These are phyloP conservation scores for Brachylomia viminalis DNA, from an alignment of 2,888 invertebrate species.

Conservation along the genomic window DNA sequence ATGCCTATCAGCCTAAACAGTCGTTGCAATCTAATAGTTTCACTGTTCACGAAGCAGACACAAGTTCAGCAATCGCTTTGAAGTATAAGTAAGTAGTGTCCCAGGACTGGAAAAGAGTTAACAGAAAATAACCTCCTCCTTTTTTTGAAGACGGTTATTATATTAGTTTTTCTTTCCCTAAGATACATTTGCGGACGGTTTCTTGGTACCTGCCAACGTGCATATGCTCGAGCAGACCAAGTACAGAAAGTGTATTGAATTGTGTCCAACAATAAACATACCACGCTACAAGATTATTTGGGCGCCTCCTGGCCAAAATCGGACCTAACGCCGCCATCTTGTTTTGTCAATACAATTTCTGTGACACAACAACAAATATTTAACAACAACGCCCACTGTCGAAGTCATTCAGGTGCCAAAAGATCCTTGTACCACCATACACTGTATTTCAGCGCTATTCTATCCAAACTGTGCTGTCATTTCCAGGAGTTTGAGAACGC, in stretches of 20 bases:
- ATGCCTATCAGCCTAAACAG: too few species aligned
- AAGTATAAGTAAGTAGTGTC: too few species aligned
- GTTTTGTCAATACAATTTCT: background rate
- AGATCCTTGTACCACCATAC: background rate
- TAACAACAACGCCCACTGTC: background rate
- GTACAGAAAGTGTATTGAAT: background rate
- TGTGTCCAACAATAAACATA: background rate
- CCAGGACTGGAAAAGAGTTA: too few species aligned
- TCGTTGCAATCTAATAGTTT: too few species aligned
- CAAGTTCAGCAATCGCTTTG: too few species aligned
- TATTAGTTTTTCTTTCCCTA: too few species aligned
- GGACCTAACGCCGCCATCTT: background rate
- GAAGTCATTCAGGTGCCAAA: background rate
- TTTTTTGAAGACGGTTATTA: too few species aligned
- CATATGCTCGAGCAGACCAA: background rate
- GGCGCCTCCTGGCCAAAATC: background rate
- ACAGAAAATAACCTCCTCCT: too few species aligned
- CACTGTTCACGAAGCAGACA: too few species aligned
- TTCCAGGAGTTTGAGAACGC: constrained; percentile 81
- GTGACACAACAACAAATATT: background rate
- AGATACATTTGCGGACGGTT: background rate
- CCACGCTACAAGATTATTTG: background rate
- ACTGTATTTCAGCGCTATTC: background rate
- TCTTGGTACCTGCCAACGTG: background rate
- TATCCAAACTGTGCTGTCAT: background rate